Conservation (phyloP, 1,140 invertebrate genomes). For the Pseudoatta argentina region DNA sequence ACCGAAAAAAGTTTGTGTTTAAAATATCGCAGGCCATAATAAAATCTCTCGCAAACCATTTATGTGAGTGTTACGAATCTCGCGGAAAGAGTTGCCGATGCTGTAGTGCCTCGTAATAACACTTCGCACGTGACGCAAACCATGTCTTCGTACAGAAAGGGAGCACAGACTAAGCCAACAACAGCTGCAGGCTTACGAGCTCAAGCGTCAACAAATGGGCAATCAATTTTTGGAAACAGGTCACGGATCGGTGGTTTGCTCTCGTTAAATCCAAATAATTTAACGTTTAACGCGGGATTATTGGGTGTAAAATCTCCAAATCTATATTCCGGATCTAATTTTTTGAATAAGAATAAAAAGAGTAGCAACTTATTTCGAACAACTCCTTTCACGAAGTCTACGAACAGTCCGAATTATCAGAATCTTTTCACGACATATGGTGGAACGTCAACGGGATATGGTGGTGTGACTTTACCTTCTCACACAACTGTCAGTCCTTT, state of each 20-base stretch:
- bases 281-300: conserved; percentile 76
- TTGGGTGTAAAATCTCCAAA: conserved; percentile 80
- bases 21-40: neutral
- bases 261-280: conserved; percentile 79
- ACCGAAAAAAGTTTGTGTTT: conserved; percentile 5
- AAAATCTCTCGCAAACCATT: neutral
- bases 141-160: conserved; percentile 84
- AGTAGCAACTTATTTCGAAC: conserved; percentile 79
- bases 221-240: conserved; percentile 85
- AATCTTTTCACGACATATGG: conserved; percentile 87
- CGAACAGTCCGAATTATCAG: conserved; percentile 85
- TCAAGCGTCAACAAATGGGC: conserved; percentile 85
- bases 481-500: conserved; percentile 84
- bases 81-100: neutral
- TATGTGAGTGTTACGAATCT: neutral
- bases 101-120: conserved; percentile 40
- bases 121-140: conserved; percentile 58
- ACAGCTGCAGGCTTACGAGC: conserved; percentile 84
- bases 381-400: conserved; percentile 81
- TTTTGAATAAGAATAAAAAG: conserved; percentile 77
- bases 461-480: conserved; percentile 87
- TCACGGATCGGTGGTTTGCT: conserved; percentile 84
- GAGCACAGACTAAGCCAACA: conserved; percentile 83
- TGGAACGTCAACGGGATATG: conserved; percentile 89
- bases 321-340: conserved; percentile 74